These are phyloP conservation scores for Plebejus anna DNA, from an alignment of 2,888 invertebrate species.

Conservation along the genomic window DNA sequence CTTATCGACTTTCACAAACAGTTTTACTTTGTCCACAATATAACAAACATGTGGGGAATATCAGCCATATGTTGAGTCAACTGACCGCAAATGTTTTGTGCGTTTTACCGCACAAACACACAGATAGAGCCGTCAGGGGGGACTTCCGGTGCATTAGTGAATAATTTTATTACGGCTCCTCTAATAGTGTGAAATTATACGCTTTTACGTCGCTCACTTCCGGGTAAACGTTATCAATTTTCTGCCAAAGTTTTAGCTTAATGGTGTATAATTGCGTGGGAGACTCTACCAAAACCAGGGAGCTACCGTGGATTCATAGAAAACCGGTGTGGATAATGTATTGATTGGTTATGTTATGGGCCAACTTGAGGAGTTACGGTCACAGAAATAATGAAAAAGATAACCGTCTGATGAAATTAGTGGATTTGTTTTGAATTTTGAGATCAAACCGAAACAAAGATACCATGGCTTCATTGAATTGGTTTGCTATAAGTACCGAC, in stretches of 20 bases:
- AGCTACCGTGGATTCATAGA: background rate
- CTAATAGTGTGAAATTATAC: conserved; percentile 60
- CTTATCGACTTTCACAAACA: background rate
- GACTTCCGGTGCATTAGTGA: conserved; percentile 76
- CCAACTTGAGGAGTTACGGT: background rate
- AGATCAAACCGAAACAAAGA: no score
- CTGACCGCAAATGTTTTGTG: conserved; percentile 58
- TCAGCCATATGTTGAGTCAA: conserved; percentile 72
- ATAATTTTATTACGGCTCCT: conserved; percentile 70
- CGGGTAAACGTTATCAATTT: conserved; percentile 38
- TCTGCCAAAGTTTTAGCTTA: conserved; percentile 1
- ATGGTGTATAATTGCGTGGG: background rate
- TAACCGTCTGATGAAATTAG: no score
- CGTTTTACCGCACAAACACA: conserved; percentile 52
- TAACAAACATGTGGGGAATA: conserved; percentile 43
- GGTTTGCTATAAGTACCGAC: no score
- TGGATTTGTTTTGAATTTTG: no score
- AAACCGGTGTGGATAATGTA: background rate
- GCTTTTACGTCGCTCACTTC: conserved; percentile 50
- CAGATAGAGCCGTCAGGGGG: conserved; percentile 62
- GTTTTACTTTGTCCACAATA: background rate
- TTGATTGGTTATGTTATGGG: background rate
- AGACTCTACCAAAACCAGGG: background rate
- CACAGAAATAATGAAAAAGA: no score
- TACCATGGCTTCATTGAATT: no score